phyloP scores from a whole-genome alignment of 1,140 invertebrate species.

The Cydia strobilella region DNA sequence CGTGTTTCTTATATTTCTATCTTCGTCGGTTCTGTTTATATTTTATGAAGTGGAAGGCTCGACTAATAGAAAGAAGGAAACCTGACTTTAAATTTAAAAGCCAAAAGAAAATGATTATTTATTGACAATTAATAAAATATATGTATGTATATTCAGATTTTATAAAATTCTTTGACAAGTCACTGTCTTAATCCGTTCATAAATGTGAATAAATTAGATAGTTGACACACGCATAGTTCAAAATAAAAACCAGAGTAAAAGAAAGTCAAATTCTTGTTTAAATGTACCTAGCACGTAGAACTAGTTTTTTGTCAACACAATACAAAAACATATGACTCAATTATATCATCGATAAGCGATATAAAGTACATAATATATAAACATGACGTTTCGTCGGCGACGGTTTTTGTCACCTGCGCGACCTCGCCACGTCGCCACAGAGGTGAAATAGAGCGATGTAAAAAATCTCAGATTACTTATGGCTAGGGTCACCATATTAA shows the following conservation, averaged over 20 bases:
- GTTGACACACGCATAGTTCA: too few relatives aligned
- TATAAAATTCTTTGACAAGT: too few relatives aligned
- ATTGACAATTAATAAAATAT: too few relatives aligned
- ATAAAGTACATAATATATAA: conserved; percentile 4
- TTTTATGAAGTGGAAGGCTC: neutral
- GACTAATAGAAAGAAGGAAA: neutral
- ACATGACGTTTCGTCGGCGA: conserved; percentile 6
- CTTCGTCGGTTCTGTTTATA: neutral
- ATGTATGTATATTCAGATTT: too few relatives aligned
- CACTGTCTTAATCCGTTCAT: too few relatives aligned
- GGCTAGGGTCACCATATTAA: neutral
- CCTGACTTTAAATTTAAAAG: neutral
- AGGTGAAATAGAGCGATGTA: conserved; percentile 24
- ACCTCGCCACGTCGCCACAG: conserved; percentile 28
- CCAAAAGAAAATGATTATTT: too few relatives aligned
- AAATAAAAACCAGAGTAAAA: too few relatives aligned
- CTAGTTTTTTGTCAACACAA: neutral
- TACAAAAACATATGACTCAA: conserved; percentile 5
- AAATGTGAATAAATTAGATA: too few relatives aligned
- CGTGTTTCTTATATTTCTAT: too few relatives aligned
- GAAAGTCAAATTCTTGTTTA: too few relatives aligned
- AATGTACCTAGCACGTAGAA: too few relatives aligned
- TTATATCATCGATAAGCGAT: conserved; percentile 10
- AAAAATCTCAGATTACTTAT: conserved; percentile 24
- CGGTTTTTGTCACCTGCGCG: conserved; percentile 20